These are phyloP conservation scores for Limenitis arthemis DNA, from an alignment of 2,888 invertebrate genomes.

Conservation along the genomic window DNA sequence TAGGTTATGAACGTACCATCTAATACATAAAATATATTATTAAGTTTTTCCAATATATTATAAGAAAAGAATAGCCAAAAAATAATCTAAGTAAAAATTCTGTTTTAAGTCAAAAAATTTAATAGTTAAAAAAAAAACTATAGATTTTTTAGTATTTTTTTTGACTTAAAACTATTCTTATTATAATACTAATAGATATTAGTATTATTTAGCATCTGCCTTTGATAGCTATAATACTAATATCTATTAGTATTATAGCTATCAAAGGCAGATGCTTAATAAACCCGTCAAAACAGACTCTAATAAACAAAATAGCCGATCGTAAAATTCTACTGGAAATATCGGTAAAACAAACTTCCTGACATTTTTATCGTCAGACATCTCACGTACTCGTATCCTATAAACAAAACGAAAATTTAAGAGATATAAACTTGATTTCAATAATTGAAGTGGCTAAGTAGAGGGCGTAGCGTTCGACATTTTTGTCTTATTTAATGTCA, in stretches of 20 bases:
- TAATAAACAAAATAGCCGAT: slow-evolving; percentile 25
- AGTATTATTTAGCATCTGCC: neutral
- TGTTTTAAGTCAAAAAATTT: too few relatives aligned
- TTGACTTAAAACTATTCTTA: too few relatives aligned
- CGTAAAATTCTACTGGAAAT: slow-evolving; percentile 23
- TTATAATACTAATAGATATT: too few relatives aligned
- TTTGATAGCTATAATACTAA: too few relatives aligned
- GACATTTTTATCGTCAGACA: slow-evolving; percentile 27
- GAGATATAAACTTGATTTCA: slow-evolving; percentile 33
- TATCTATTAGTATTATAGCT: too few relatives aligned
- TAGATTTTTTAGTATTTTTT: too few relatives aligned
- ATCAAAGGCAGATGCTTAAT: neutral
- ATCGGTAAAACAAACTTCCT: slow-evolving; percentile 21
- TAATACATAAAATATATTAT: too few relatives aligned
- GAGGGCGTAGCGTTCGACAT: slow-evolving; percentile 3
- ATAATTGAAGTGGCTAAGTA: slow-evolving; percentile 31
- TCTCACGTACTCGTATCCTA: slow-evolving; percentile 22
- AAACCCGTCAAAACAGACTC: slow-evolving; percentile 11
- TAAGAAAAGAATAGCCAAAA: too few relatives aligned
- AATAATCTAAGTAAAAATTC: too few relatives aligned
- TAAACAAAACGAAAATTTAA: slow-evolving; percentile 43
- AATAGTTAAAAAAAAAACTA: too few relatives aligned
- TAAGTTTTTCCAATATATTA: too few relatives aligned
- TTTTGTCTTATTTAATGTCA: neutral
- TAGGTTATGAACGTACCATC: too few relatives aligned